Percentiles rank a stretch among this genome's conserved stretches.
Conservation (phyloP, 2,888 invertebrate species). For the Odontothrips loti region DNA sequence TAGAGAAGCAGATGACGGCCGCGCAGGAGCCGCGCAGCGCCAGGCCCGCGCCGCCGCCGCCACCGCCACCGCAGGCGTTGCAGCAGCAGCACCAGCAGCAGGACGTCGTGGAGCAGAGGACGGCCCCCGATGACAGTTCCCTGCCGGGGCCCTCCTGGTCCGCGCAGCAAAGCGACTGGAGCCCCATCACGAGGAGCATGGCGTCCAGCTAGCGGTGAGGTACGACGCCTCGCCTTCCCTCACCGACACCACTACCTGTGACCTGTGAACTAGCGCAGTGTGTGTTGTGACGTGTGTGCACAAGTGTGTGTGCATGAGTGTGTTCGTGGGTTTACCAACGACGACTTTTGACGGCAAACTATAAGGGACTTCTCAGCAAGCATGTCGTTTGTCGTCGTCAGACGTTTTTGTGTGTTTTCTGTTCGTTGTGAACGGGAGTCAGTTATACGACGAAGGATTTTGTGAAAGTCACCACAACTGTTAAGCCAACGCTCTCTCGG, state of each 20-base stretch:
- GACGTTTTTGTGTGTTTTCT: no score
- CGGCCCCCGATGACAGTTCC: not conserved
- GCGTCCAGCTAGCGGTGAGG: not conserved
- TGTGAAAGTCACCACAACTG: no score
- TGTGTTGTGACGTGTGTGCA: not conserved
- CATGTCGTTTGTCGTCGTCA: no score
- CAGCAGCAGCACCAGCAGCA: not conserved
- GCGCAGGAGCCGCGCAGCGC: conserved; percentile 50
- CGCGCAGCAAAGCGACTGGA: conserved; percentile 15
- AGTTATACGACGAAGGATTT: no score
- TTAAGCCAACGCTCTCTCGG: no score
- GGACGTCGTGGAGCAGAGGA: conserved; percentile 3
- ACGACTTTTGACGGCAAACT: no score
- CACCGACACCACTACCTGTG: no score
- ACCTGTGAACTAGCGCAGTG: not conserved
- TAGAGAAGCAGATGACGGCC: conserved; percentile 56
- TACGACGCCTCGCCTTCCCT: not conserved
- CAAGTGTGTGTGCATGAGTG: not conserved
- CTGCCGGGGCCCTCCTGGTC: not conserved
- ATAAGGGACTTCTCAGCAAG: no score
- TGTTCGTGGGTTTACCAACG: no score
- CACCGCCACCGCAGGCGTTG: conserved; percentile 12
- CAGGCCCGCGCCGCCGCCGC: conserved; percentile 30
- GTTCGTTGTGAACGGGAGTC: no score
- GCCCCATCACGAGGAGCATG: not conserved